A percentile compares a stretch with the other conserved stretches of the same genome.
Conservation (phyloP, 2,888 invertebrate genomes). For the Melieria omissa region DNA sequence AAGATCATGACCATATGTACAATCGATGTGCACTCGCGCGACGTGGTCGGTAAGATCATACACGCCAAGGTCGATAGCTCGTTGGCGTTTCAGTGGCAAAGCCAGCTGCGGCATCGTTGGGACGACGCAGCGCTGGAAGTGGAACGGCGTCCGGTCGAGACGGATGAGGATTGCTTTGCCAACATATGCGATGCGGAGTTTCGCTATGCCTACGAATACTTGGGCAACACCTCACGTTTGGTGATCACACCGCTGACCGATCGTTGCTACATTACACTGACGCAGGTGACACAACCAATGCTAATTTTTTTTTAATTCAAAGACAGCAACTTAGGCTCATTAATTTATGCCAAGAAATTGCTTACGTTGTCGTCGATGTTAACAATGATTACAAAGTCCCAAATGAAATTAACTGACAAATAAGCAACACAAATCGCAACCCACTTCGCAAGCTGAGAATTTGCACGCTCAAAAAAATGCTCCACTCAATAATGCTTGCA, state of each 20-base stretch:
- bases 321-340: background rate
- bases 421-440: too few relatives aligned
- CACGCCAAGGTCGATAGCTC: constrained; percentile 81
- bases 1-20: constrained; percentile 99
- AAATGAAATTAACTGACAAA: too few relatives aligned
- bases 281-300: constrained; percentile 72
- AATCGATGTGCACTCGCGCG: constrained; percentile 94
- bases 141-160: constrained; percentile 15
- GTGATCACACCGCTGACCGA: constrained; percentile 96
- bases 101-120: constrained; percentile 88
- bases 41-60: constrained; percentile 92
- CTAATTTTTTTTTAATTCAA: background rate
- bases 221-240: constrained; percentile 92
- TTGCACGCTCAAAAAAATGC: too few relatives aligned
- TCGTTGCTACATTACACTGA: constrained; percentile 94
- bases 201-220: constrained; percentile 90
- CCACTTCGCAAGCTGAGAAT: too few relatives aligned
- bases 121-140: constrained; percentile 67
- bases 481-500: too few relatives aligned
- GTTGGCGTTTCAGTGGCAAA: constrained; percentile 90
- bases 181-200: constrained; percentile 97
- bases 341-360: too few relatives aligned
- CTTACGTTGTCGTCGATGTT: too few relatives aligned
- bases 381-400: too few relatives aligned
- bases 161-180: constrained; percentile 82